phyloP scores from a whole-genome alignment of 2,888 invertebrate genomes.

The Eupithecia subfuscata region DNA sequence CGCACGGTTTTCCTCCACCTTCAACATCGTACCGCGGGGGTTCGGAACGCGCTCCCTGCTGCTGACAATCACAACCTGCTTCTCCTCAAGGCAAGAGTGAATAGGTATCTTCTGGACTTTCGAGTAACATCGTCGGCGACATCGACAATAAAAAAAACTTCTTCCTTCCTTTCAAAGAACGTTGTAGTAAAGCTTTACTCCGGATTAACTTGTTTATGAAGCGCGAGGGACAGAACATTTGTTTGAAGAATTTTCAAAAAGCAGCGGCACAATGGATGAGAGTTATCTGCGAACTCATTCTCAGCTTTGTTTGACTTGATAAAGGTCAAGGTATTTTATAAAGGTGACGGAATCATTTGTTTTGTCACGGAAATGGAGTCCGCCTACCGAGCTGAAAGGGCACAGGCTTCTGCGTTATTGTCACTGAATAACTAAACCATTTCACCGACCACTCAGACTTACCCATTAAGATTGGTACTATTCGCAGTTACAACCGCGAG shows the following conservation, averaged over 20 bases:
- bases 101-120: too few relatives aligned
- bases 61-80: too few relatives aligned
- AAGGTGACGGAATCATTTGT: constrained; percentile 10
- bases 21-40: too few relatives aligned
- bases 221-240: constrained; percentile 1
- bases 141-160: too few relatives aligned
- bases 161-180: not conserved
- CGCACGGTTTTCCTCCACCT: too few relatives aligned
- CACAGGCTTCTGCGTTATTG: not conserved
- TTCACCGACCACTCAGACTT: not conserved
- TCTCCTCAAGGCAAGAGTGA: too few relatives aligned
- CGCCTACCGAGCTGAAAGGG: not conserved
- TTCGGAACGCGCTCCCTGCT: too few relatives aligned
- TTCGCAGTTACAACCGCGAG: not conserved
- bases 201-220: not conserved
- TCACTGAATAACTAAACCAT: not conserved
- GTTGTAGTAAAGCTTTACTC: not conserved
- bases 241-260: constrained; percentile 2
- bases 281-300: not conserved
- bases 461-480: not conserved
- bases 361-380: constrained; percentile 8
- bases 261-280: not conserved
- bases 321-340: not conserved
- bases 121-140: too few relatives aligned
- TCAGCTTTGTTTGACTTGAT: constrained; percentile 6